Evolutionary conservation across 2,888 invertebrate species (phyloP).

Genomic region (Alviniconcha strummeri): DNA sequence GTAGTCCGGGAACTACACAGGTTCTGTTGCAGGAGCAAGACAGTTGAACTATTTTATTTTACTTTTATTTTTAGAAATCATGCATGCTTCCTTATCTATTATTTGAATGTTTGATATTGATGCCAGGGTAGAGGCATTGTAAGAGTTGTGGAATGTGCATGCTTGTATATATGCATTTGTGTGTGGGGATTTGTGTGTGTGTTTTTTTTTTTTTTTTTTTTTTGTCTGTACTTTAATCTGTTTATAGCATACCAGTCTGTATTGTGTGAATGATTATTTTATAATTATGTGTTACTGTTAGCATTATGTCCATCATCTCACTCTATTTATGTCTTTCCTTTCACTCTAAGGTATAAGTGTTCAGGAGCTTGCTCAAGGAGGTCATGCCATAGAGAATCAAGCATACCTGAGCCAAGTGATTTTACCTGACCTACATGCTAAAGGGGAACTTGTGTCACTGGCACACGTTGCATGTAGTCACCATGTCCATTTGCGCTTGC

Average conservation of each 20-base stretch:
- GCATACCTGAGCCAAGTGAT: background rate
- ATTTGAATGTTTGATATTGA: no score
- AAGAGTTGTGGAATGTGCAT: background rate
- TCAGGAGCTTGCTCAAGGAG: background rate
- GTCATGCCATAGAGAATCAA: background rate
- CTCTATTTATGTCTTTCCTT: background rate
- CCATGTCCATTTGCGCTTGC: background rate
- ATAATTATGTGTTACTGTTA: no score
- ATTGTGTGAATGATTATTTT: no score
- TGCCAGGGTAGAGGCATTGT: no score
- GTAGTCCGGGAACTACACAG: no score
- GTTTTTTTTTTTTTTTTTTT: background rate
- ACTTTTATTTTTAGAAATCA: no score
- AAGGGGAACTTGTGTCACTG: constrained; percentile 10
- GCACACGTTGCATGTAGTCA: background rate
- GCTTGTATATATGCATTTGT: background rate
- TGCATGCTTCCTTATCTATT: no score
- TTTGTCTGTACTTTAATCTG: background rate
- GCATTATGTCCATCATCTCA: no score
- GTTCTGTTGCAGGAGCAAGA: no score
- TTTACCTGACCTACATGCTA: background rate
- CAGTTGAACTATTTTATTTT: no score
- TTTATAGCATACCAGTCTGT: no score
- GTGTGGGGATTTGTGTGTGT: background rate
- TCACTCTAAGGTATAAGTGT: background rate